Base-by-base conservation (phyloP, 1,140 invertebrate genomes). In the Dinoponera quadriceps region DNA sequence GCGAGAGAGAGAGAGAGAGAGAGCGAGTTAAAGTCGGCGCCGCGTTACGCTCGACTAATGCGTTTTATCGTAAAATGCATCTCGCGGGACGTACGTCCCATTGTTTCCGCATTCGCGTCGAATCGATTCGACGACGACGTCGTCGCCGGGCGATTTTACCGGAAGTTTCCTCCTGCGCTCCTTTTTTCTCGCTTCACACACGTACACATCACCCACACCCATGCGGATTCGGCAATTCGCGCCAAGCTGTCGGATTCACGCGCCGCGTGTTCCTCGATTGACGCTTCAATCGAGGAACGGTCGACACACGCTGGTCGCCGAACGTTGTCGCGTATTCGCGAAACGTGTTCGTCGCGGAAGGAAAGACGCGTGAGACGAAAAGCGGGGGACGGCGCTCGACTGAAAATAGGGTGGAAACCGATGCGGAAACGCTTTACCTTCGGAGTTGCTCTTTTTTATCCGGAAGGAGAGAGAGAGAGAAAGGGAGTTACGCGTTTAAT, bases 231-330 rank as follows among this genome's bases (percentile, higher is more conserved):
- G 25, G 9, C 54, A 66, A 80, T 44, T 44, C 51, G 33, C 44
- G 22, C 51, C 49, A 1, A 44, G 51, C 33, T 69, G 51, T 48
- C 51, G 38, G 25, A 78, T 78, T 55, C n/a, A 18, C 60, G 49
- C 25, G 44, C 16, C 60, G 60, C 29, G 49, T 14, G 11, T 68
- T 38, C 25, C 22, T 49, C 75, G 51, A 80, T 80, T 65, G 65
- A 69, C 57, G 65, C 57, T 80, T 71, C 69, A 71, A 78, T 78
- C 49, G 33, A 57, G 62, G n/a, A n/a, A n/a, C n/a, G n/a, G n/a
- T n/a, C n/a, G n/a, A n/a, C n/a, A n/a, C n/a, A 77, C 38, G 68
- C 66, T 78, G 55, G 51, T 38, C 16, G 3, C 27, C 29, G 75
- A 22, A 29, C 57, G 51, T 54, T 29, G 57, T 51, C 75, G 14